Percentiles rank a stretch among this genome's conserved stretches.
Evolutionary conservation across 2,888 invertebrate genomes (phyloP).

Genomic region (Xanthorhoe designata): DNA sequence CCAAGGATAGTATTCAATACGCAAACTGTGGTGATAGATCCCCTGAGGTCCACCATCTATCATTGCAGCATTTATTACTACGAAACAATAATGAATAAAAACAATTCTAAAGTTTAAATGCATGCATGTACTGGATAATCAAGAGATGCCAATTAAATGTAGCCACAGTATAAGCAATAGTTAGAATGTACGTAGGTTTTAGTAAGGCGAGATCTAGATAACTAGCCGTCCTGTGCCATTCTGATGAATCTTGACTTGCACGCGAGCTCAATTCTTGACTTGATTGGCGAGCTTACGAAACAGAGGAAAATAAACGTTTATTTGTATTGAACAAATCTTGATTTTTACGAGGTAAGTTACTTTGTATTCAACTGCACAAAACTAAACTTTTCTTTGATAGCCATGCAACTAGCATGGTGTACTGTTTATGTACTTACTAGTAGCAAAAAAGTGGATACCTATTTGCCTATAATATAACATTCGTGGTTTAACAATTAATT

Average conservation of each 20-base stretch:
- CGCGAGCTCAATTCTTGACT: conserved; percentile 61
- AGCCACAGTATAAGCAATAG: conserved; percentile 14
- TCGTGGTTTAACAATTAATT: too few relatives aligned
- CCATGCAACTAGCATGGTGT: too few relatives aligned
- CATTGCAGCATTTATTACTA: conserved; percentile 12
- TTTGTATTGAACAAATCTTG: conserved; percentile 20
- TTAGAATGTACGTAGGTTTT: conserved; percentile 49
- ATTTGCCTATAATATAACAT: too few relatives aligned
- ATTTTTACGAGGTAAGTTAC: background rate
- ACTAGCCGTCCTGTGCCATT: conserved; percentile 49
- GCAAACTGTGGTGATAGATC: too few relatives aligned
- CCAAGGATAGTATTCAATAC: too few relatives aligned
- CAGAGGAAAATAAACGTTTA: conserved; percentile 33
- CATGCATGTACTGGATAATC: conserved; percentile 49
- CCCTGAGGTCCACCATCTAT: too few relatives aligned
- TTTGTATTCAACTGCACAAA: conserved; percentile 1
- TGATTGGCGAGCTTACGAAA: conserved; percentile 43
- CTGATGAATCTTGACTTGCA: conserved; percentile 67
- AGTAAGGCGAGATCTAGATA: conserved; percentile 72
- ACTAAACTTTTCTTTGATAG: background rate
- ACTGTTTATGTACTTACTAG: too few relatives aligned
- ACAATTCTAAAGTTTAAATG: conserved; percentile 40
- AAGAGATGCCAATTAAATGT: conserved; percentile 72
- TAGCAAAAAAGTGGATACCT: too few relatives aligned
- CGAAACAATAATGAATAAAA: conserved; percentile 34